A percentile compares a stretch with the other conserved stretches of the same genome.
Conservation (phyloP, 2,888 invertebrate species). For the Morpho deidamia region DNA sequence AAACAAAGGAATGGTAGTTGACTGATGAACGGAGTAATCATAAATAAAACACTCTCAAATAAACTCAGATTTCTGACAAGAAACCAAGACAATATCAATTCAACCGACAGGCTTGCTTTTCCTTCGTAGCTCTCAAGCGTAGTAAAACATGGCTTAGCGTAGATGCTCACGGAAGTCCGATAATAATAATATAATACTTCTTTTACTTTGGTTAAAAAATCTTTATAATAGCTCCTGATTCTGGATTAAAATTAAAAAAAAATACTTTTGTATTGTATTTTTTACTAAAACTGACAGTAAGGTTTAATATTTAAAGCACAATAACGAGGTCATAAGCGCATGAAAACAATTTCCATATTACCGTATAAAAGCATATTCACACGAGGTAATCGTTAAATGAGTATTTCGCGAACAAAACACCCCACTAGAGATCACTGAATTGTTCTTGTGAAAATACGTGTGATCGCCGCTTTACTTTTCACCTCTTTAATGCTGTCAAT, state of each 20-base stretch:
- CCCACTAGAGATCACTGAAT: slow-evolving; percentile 19
- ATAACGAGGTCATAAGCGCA: slow-evolving; percentile 24
- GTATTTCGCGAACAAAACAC: slow-evolving; percentile 30
- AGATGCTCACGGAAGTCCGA: neutral
- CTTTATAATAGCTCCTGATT: neutral
- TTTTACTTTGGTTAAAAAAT: too few species aligned
- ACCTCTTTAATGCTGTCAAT: slow-evolving; percentile 25
- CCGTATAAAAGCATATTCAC: slow-evolving; percentile 20
- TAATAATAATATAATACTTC: too few species aligned
- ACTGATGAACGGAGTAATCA: too few species aligned
- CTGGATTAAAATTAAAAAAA: neutral
- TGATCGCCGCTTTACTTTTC: slow-evolving; percentile 20
- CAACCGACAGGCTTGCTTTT: too few species aligned
- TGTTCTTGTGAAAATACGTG: slow-evolving; percentile 19
- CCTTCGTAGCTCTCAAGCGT: too few species aligned
- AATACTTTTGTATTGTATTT: slow-evolving; percentile 3
- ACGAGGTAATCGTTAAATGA: slow-evolving; percentile 11
- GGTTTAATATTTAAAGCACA: slow-evolving; percentile 29
- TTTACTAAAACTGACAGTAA: slow-evolving; percentile 12
- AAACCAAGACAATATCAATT: too few species aligned
- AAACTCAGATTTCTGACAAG: too few species aligned
- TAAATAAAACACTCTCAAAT: too few species aligned
- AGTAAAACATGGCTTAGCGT: too few species aligned
- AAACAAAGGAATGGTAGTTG: too few species aligned
- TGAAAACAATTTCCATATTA: slow-evolving; percentile 25